A percentile compares a stretch with the other conserved stretches of the same genome.
Conservation (phyloP, 1,140 invertebrate species). For the Lutraria rhynchaena region DNA sequence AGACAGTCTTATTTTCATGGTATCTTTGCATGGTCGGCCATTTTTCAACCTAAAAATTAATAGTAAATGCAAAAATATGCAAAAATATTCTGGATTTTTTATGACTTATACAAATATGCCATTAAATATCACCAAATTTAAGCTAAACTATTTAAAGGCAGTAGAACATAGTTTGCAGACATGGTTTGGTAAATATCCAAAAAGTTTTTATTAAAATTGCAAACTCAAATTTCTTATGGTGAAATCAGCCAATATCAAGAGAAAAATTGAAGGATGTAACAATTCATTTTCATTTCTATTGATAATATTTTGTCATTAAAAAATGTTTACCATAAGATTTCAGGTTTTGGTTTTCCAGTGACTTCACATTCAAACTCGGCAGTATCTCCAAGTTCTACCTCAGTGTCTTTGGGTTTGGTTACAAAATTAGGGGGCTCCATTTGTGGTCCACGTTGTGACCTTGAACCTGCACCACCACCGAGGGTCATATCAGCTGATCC, state of each 20-base stretch:
- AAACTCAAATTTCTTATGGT: too few relatives aligned
- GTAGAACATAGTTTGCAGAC: too few relatives aligned
- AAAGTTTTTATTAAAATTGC: too few relatives aligned
- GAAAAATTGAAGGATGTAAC: too few relatives aligned
- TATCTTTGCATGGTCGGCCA: constrained; percentile 61
- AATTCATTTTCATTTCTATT: too few relatives aligned
- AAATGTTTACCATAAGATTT: constrained; percentile 67
- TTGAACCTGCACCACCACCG: neutral
- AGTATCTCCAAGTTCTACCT: constrained; percentile 64
- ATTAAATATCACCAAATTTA: too few relatives aligned
- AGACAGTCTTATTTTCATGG: constrained; percentile 48
- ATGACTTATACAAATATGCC: too few relatives aligned
- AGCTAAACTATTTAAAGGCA: too few relatives aligned
- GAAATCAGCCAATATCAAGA: too few relatives aligned
- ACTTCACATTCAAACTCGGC: constrained; percentile 71
- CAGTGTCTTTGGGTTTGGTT: constrained; percentile 62
- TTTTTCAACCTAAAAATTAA: constrained; percentile 67
- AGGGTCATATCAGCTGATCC: constrained; percentile 22
- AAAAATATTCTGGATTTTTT: too few relatives aligned
- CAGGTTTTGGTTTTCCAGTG: constrained; percentile 62
- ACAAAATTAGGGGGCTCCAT: constrained; percentile 64
- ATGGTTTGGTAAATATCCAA: too few relatives aligned
- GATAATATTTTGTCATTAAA: neutral
- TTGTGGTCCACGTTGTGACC: constrained; percentile 14
- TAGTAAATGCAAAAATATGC: too few relatives aligned